Percentiles rank a stretch among this genome's conserved stretches.
phyloP scores from a whole-genome alignment of 2,797 vertebrate species.

The Coccyzus lansbergi region DNA sequence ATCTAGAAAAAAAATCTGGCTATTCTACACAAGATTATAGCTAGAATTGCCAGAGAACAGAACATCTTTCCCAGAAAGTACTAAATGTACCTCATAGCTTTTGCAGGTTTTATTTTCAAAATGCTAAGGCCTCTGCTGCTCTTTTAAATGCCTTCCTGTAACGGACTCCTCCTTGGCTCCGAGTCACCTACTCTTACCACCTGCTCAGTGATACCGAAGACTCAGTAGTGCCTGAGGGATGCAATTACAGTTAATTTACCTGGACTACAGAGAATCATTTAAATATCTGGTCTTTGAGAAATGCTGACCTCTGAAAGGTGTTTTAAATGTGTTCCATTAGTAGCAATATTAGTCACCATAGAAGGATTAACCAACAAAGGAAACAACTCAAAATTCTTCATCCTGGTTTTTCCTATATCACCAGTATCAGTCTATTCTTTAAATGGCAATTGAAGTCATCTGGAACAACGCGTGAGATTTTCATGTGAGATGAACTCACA shows the following conservation, averaged over 20 bases:
- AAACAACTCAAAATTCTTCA: not conserved
- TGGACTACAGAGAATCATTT: not conserved
- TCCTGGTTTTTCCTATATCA: not conserved
- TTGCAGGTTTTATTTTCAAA: slow-evolving; percentile 35
- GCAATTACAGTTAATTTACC: not conserved
- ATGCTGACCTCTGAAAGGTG: not conserved
- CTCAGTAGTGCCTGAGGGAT: not conserved
- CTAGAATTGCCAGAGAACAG: slow-evolving; percentile 46
- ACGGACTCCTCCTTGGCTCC: not conserved
- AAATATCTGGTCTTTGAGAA: not conserved
- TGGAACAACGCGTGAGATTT: not conserved
- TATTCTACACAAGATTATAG: slow-evolving; percentile 36
- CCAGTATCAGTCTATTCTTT: not conserved
- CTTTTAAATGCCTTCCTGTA: not conserved
- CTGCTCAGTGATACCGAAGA: not conserved
- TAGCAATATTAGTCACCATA: not conserved
- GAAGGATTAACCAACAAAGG: not conserved
- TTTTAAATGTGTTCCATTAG: not conserved
- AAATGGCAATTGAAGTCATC: not conserved
- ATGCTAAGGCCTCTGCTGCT: not conserved
- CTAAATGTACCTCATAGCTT: slow-evolving; percentile 29
- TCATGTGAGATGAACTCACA: not conserved
- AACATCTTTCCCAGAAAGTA: slow-evolving; percentile 15
- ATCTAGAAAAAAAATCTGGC: slow-evolving; percentile 63
- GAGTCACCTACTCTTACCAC: not conserved